A percentile compares a stretch with the other conserved stretches of the same genome.
Conservation (phyloP, 2,888 invertebrate genomes). For the Apamea anceps region DNA sequence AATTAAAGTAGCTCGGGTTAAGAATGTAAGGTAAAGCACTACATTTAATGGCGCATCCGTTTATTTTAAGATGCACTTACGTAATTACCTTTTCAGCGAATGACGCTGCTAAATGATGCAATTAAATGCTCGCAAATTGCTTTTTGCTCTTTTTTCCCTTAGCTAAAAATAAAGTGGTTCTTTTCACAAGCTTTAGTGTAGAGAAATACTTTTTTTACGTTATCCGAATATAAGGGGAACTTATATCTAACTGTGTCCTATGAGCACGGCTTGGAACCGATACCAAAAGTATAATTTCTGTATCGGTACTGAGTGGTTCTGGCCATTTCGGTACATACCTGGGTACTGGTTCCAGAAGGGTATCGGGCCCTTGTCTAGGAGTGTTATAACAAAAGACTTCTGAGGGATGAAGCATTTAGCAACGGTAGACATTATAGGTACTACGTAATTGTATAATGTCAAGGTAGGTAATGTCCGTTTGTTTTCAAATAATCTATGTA, state of each 20-base stretch:
- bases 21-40: neutral
- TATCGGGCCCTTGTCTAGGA: no score
- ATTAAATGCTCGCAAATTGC: slow-evolving; percentile 42
- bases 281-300: no score
- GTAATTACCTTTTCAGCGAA: slow-evolving; percentile 38
- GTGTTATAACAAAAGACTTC: no score
- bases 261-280: no score
- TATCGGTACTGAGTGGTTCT: no score
- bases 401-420: neutral
- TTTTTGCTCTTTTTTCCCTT: slow-evolving; percentile 3
- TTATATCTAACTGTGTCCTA: neutral
- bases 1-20: neutral
- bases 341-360: no score
- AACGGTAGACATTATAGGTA: neutral
- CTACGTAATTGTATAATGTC: neutral
- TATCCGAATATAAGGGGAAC: no score
- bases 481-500: neutral
- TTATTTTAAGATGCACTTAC: slow-evolving; percentile 21
- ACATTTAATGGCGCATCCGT: slow-evolving; percentile 17
- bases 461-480: neutral
- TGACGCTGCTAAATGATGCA: slow-evolving; percentile 39
- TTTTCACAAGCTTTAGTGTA: neutral
- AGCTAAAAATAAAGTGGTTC: neutral
- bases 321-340: no score
- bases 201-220: neutral